Conservation (phyloP, 2,888 invertebrate genomes). For the Leptopilina syphax region DNA sequence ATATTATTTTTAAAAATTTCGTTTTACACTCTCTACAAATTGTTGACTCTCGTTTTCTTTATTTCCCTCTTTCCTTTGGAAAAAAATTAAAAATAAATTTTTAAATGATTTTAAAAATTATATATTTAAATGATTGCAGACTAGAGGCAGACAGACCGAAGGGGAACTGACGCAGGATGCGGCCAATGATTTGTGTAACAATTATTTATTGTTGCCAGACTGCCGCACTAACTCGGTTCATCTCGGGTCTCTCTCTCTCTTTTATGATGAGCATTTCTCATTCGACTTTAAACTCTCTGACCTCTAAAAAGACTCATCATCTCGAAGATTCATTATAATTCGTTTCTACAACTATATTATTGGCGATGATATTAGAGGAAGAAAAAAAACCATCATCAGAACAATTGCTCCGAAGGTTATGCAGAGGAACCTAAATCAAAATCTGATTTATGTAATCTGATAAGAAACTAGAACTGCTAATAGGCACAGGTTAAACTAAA, state of each 20-base stretch:
- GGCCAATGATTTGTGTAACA: conserved; percentile 73
- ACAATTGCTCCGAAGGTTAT: too few species aligned
- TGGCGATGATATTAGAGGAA: too few species aligned
- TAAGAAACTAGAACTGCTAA: too few species aligned
- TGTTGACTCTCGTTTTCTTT: too few species aligned
- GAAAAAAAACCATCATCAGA: too few species aligned
- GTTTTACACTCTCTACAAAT: too few species aligned
- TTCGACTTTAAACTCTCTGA: conserved; percentile 49
- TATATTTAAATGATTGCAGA: conserved; percentile 52
- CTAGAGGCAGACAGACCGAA: conserved; percentile 67
- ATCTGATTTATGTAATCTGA: too few species aligned
- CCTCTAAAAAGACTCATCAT: conserved; percentile 18
- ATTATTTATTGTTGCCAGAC: conserved; percentile 75
- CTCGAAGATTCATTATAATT: conserved; percentile 27
- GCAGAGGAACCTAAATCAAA: too few species aligned
- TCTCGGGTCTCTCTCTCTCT: conserved; percentile 56
- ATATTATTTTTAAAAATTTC: too few species aligned
- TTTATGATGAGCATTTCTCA: conserved; percentile 58
- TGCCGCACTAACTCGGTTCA: conserved; percentile 53
- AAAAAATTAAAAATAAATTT: too few species aligned
- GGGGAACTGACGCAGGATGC: conserved; percentile 74
- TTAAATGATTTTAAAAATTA: conserved; percentile 2
- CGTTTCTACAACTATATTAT: neutral
- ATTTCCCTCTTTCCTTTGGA: too few species aligned
- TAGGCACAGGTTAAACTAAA: too few species aligned